Evolutionary conservation across 2,113 vertebrate species (phyloP), one percentile per base, ranked within the genome.

Genomic region (Cynoglossus semilaevis): DNA sequence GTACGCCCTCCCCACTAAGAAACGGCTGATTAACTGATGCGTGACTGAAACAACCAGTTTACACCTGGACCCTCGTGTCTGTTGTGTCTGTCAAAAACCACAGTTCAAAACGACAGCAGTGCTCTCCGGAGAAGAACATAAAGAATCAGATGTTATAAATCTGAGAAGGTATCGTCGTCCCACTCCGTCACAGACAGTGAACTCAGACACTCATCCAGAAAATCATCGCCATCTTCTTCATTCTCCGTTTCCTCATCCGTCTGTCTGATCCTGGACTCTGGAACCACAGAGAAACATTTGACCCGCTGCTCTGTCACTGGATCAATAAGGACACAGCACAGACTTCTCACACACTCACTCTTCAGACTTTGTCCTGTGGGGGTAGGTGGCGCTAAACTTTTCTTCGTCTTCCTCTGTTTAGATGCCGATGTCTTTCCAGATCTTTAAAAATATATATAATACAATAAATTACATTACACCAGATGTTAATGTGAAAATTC

Each of bases 201-300:
- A 22, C 74, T 80, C 17, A 73, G 3, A 48, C 41, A 58, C 34
- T 77, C 60, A n/a, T 62, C 68, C 42, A 84, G 63, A 34, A 41
- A 58, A 18, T 81, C 73, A 1, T 77, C 65, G 15, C 17, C 51
- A 11, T 70, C 45, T 9, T 71, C 52, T 8, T 76, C 15, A 7
- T 58, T 40, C 1, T 63, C 29, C 6, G 42, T 46, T 15, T 66
- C 41, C 18, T 63, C 50, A 7, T 36, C 2, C 34, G 40, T 40
- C 11, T 2, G 13, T 16, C 8, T 58, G 5, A 34, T 51, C 18
- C 46, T 48, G 34, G 12, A 36, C 61, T 66, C 77, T 82, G 63
- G 42, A 13, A 18, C 11, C n/a, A 46, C 34, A 42, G 37, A 56
- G 52, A 44, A 36, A 73, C 9, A 37, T 48, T 29, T 15, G 9